These are phyloP conservation scores for Palythoa grandiflora DNA, from an alignment of 92 coral and sea anemone species.

Conservation along the genomic window DNA sequence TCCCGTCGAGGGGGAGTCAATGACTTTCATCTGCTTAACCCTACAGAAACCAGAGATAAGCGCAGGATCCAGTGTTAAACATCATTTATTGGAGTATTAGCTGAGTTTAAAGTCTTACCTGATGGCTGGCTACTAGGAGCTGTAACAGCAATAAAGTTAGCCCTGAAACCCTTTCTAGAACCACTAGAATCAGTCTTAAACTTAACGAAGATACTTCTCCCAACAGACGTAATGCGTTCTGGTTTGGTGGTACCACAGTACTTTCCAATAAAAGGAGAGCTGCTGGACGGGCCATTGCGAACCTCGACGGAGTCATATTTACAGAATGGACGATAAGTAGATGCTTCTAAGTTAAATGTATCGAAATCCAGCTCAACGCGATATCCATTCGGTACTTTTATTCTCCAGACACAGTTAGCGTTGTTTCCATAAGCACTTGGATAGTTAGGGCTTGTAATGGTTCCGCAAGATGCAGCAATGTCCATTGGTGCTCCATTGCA, in stretches of 20 bases:
- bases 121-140: neutral
- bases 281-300: neutral
- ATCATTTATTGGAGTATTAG: too few species aligned
- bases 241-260: constrained; percentile 9
- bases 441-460: constrained; percentile 6
- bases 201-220: neutral
- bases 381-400: neutral
- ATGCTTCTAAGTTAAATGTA: constrained; percentile 2
- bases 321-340: neutral
- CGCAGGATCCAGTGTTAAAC: too few species aligned
- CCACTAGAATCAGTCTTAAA: neutral
- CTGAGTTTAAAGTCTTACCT: neutral
- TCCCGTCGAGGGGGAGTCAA: too few species aligned
- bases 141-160: neutral
- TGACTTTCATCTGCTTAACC: too few species aligned
- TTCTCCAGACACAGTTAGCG: neutral
- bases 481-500: neutral
- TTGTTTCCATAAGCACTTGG: neutral
- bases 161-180: constrained; percentile 1
- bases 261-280: constrained; percentile 1
- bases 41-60: too few species aligned
- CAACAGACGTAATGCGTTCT: neutral
- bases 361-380: neutral
- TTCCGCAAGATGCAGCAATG: neutral
- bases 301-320: neutral